phyloP scores from a whole-genome alignment of 2,113 vertebrate genomes.

The Lycocorax pyrrhopterus region DNA sequence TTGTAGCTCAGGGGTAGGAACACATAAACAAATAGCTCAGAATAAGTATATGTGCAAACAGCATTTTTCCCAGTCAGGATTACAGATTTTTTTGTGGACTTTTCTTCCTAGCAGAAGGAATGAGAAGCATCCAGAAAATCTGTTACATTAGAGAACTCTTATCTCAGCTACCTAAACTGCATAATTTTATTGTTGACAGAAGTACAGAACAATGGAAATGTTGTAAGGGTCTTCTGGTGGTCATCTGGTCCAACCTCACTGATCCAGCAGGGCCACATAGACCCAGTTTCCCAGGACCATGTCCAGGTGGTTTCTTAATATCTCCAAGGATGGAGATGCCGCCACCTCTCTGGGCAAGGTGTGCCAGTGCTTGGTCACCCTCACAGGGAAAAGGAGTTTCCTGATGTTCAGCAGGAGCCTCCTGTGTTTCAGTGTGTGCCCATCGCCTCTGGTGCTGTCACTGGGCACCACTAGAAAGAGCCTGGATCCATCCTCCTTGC shows the following conservation, averaged over 20 bases:
- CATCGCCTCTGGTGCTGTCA: background rate
- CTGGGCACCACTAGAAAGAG: background rate
- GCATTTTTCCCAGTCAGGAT: slow-evolving; percentile 3
- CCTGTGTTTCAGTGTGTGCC: background rate
- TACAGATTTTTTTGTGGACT: background rate
- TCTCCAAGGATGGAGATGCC: background rate
- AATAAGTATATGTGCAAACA: slow-evolving; percentile 15
- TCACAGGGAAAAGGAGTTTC: background rate
- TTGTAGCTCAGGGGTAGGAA: slow-evolving; percentile 3
- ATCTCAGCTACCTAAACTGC: background rate
- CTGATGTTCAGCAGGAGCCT: background rate
- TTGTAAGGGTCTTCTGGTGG: background rate
- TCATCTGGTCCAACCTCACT: background rate
- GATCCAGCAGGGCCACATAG: background rate
- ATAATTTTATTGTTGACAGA: background rate
- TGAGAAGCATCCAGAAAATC: background rate
- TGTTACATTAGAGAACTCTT: background rate
- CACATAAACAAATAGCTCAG: slow-evolving; percentile 38
- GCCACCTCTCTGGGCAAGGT: background rate
- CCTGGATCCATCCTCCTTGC: background rate
- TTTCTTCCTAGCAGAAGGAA: slow-evolving; percentile 23
- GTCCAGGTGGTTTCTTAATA: rapidly evolving
- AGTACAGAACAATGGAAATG: background rate
- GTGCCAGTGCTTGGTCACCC: rapidly evolving
- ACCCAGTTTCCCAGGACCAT: background rate